phyloP scores from a whole-genome alignment of 2,113 vertebrate genomes.

The Smithornis capensis region DNA sequence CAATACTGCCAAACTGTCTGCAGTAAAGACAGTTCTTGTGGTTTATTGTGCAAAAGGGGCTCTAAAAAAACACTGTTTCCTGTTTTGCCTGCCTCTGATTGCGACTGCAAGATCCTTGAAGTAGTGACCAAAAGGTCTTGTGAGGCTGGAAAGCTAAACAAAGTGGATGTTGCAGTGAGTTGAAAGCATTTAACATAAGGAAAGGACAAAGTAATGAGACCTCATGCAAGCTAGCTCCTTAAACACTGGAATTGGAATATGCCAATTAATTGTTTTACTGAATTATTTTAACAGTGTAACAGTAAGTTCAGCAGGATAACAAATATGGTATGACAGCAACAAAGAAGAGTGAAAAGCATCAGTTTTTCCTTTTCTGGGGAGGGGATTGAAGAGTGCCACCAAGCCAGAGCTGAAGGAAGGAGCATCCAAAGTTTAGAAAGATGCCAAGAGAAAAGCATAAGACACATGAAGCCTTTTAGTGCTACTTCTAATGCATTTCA shows the following conservation, averaged over 20 bases:
- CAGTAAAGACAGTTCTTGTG: constrained; percentile 40
- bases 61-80: constrained; percentile 46
- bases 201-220: neutral
- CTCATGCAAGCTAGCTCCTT: neutral
- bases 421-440: neutral
- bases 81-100: constrained; percentile 55
- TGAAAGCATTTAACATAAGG: neutral
- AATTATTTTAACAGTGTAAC: neutral
- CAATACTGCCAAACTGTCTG: constrained; percentile 23
- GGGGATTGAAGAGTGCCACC: neutral
- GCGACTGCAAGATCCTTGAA: constrained; percentile 37
- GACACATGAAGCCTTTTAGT: neutral
- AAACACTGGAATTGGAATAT: neutral
- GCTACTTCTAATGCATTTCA: constrained; percentile 8
- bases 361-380: neutral
- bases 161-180: constrained; percentile 9
- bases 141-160: constrained; percentile 43
- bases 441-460: neutral
- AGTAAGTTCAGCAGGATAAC: neutral
- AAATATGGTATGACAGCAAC: neutral
- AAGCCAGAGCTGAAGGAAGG: neutral
- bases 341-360: neutral
- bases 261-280: neutral
- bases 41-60: constrained; percentile 40
- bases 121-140: constrained; percentile 10